phyloP scores from a whole-genome alignment of 2,888 invertebrate genomes.

The Acleris emargana region DNA sequence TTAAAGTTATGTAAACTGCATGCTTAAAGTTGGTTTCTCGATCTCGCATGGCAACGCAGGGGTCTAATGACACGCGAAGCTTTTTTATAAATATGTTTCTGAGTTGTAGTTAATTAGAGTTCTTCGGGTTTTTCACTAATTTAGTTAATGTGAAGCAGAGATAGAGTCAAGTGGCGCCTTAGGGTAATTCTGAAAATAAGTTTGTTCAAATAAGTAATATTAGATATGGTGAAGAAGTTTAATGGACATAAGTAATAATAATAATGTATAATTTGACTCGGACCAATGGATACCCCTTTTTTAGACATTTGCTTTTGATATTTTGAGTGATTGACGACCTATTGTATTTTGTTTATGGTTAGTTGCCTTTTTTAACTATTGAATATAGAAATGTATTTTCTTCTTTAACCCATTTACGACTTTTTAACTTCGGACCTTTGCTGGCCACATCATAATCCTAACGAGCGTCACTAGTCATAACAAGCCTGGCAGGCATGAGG shows the following conservation, averaged over 20 bases:
- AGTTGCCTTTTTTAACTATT: neutral
- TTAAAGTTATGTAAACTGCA: constrained; percentile 2
- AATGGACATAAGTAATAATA: too few species aligned
- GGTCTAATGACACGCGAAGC: constrained; percentile 38
- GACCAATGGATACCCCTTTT: too few species aligned
- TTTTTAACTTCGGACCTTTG: neutral
- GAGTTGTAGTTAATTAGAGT: constrained; percentile 36
- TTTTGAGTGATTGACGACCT: too few species aligned
- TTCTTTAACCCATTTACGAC: too few species aligned
- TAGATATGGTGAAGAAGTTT: neutral
- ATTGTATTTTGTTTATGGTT: neutral
- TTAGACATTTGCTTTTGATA: too few species aligned
- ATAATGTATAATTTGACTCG: too few species aligned
- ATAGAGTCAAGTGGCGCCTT: constrained; percentile 12
- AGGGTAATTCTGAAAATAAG: neutral
- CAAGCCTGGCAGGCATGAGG: constrained; percentile 7
- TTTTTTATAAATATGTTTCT: constrained; percentile 33
- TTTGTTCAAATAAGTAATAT: neutral
- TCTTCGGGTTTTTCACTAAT: constrained; percentile 32
- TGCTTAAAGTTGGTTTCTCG: constrained; percentile 8
- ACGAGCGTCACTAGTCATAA: constrained; percentile 1
- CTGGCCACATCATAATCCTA: neutral
- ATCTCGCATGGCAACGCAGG: constrained; percentile 35
- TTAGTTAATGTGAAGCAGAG: constrained; percentile 19
- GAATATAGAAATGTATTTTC: too few species aligned